Percentiles rank a stretch among this genome's conserved stretches.
Conservation (phyloP, 2,113 vertebrate species). For the Platanista minor region DNA sequence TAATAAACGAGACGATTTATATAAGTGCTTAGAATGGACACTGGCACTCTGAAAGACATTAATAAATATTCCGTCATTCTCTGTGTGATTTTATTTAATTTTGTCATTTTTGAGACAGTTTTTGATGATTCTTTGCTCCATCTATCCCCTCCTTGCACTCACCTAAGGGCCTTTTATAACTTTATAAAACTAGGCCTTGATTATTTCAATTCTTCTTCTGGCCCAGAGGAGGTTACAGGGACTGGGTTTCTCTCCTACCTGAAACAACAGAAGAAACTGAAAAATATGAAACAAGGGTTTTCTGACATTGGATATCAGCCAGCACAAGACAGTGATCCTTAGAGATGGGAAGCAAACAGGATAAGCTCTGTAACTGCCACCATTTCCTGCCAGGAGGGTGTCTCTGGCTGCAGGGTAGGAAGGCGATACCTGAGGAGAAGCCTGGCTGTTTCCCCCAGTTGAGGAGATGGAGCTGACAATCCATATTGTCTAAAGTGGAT, state of each 20-base stretch:
- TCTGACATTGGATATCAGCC: not conserved
- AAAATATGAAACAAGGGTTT: not conserved
- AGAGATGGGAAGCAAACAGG: not conserved
- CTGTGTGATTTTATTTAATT: not conserved
- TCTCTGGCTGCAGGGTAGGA: rapidly evolving
- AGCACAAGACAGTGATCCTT: no score
- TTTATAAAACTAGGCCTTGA: not conserved
- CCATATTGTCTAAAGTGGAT: not conserved
- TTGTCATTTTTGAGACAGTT: not conserved
- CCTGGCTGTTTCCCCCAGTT: rapidly evolving
- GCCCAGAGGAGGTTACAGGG: not conserved
- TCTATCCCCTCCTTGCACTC: not conserved
- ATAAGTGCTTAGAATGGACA: no score
- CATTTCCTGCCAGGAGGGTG: not conserved
- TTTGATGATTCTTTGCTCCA: not conserved
- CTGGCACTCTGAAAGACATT: not conserved
- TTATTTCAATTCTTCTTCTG: not conserved
- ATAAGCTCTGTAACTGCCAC: rapidly evolving
- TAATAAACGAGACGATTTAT: not conserved
- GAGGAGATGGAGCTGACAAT: not conserved
- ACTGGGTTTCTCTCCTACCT: not conserved
- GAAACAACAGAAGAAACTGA: not conserved
- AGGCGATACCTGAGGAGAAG: not conserved
- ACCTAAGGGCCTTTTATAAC: not conserved
- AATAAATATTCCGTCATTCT: not conserved